Conservation (phyloP, 1,140 invertebrate genomes). For the Drosophila tsacasi region DNA sequence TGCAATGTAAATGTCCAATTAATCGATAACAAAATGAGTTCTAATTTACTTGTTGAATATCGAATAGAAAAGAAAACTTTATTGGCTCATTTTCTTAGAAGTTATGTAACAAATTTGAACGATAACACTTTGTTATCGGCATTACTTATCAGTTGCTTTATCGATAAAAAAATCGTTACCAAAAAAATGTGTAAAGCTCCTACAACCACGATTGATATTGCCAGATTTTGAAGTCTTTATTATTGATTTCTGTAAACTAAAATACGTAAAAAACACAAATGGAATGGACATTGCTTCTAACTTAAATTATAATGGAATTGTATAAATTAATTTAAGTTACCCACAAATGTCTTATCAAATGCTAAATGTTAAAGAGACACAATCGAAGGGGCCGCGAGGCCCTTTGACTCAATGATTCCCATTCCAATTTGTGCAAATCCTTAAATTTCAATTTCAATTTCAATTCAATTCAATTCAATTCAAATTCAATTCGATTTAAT, state of each 20-base stretch:
- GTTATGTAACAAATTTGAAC: not conserved
- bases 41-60: not conserved
- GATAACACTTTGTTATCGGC: not conserved
- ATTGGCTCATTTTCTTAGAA: not conserved
- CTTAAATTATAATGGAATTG: conserved; percentile 51
- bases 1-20: too few species aligned
- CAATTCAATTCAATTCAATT: conserved; percentile 17
- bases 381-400: conserved; percentile 21
- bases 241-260: conserved; percentile 45
- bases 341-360: conserved; percentile 78
- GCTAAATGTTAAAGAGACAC: conserved; percentile 76
- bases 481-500: conserved; percentile 42
- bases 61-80: not conserved
- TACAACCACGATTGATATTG: not conserved
- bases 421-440: conserved; percentile 78
- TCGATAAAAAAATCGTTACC: not conserved
- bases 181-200: not conserved
- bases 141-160: not conserved
- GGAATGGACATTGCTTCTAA: conserved; percentile 83
- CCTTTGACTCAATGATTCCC: conserved; percentile 65
- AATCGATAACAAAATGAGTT: conserved; percentile 7
- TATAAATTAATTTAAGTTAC: conserved; percentile 56
- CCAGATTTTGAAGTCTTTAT: conserved; percentile 4
- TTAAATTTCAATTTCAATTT: conserved; percentile 46
- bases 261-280: conserved; percentile 66